Percentiles rank a stretch among this genome's conserved stretches.
Evolutionary conservation across 2,113 vertebrate genomes (phyloP).

Genomic region (human): DNA sequence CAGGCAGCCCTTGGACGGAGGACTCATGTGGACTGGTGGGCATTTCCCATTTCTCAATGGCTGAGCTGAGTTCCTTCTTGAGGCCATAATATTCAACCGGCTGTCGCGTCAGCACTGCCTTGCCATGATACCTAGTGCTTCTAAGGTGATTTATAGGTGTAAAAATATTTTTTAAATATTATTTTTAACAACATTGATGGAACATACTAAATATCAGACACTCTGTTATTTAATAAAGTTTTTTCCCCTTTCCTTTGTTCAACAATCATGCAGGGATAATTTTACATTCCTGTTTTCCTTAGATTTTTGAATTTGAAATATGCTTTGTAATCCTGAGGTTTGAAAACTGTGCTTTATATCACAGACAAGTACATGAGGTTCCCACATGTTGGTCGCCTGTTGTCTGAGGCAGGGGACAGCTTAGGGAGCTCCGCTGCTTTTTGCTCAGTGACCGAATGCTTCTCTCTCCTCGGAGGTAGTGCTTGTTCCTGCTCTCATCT

Average conservation of each 20-base stretch:
- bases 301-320: not conserved
- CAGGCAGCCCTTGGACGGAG: accelerated
- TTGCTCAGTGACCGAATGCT: accelerated
- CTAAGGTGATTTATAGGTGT: accelerated
- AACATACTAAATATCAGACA: accelerated
- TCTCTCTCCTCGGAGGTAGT: accelerated
- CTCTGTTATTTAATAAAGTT: not conserved
- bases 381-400: accelerated
- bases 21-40: accelerated
- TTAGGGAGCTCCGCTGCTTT: not conserved
- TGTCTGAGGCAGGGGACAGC: not conserved
- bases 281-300: not conserved
- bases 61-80: not conserved
- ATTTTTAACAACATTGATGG: not conserved
- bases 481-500: not conserved
- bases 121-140: accelerated
- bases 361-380: not conserved
- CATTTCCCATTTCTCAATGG: not conserved
- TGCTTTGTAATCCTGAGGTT: not conserved
- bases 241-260: accelerated
- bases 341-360: not conserved
- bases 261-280: accelerated
- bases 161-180: not conserved
- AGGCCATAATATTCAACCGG: accelerated
- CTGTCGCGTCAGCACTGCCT: accelerated